A percentile compares a stretch with the other conserved stretches of the same genome.
These are phyloP conservation scores for Opisthograptis luteolata DNA, from an alignment of 2,888 invertebrate species.

Conservation along the genomic window DNA sequence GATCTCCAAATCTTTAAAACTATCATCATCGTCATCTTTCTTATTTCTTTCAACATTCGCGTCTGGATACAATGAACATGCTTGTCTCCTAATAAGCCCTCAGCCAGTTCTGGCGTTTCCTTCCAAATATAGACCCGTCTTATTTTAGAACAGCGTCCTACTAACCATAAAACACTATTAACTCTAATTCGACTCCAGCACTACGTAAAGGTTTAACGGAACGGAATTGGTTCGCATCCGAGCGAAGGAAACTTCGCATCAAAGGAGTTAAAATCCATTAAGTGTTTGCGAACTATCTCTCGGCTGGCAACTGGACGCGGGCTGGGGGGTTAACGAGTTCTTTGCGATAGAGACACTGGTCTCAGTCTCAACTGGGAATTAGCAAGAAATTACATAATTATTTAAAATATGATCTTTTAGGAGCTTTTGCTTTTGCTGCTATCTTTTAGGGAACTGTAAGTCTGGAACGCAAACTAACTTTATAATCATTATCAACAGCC, in stretches of 20 bases:
- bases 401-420: not conserved
- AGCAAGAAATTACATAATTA: constrained; percentile 4
- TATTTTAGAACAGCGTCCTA: too few relatives aligned
- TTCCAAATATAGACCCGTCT: not conserved
- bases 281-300: constrained; percentile 35
- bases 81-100: too few relatives aligned
- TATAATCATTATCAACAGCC: too few relatives aligned
- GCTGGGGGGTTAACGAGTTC: constrained; percentile 20
- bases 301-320: constrained; percentile 9
- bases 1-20: too few relatives aligned
- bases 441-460: too few relatives aligned
- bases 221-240: constrained; percentile 29
- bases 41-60: too few relatives aligned
- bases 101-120: not conserved
- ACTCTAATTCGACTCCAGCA: constrained; percentile 27
- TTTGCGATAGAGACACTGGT: constrained; percentile 16
- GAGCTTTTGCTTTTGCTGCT: not conserved
- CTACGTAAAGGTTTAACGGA: constrained; percentile 30
- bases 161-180: constrained; percentile 7
- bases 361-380: not conserved
- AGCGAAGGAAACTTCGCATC: constrained; percentile 25
- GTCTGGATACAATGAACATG: too few relatives aligned
- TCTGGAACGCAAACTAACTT: too few relatives aligned
- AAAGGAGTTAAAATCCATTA: constrained; percentile 41
- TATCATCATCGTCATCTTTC: too few relatives aligned